A percentile compares a stretch with the other conserved stretches of the same genome.
These are phyloP conservation scores for Chrysolina oricalcia DNA, from an alignment of 2,888 invertebrate genomes.

Conservation along the genomic window DNA sequence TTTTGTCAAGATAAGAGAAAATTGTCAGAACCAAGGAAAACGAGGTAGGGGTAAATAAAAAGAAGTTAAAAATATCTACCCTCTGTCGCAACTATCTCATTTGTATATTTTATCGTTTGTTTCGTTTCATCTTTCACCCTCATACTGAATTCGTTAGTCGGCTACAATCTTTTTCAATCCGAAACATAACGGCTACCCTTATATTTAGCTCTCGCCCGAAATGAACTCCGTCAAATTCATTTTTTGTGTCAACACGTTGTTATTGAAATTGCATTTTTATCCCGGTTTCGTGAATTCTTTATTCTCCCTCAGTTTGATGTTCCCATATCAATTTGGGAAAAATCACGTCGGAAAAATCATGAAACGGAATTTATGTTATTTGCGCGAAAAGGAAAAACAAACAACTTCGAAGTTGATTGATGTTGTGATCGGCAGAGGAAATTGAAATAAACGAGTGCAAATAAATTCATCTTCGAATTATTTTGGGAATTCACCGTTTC, in stretches of 20 bases:
- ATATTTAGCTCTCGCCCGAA: background rate
- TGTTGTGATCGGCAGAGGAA: conserved; percentile 1
- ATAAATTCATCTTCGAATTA: conserved; percentile 13
- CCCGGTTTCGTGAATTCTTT: background rate
- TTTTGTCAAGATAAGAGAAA: no score
- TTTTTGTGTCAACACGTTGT: conserved; percentile 4
- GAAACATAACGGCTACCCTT: background rate
- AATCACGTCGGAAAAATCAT: conserved; percentile 6
- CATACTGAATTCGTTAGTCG: no score
- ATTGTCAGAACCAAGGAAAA: no score
- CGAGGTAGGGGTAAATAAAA: no score
- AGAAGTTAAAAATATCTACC: no score
- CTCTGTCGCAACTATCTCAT: no score
- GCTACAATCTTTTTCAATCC: background rate
- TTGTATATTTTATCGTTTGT: no score
- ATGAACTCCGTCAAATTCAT: background rate
- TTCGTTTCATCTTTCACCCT: no score
- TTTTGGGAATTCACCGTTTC: background rate
- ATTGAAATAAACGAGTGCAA: conserved; percentile 5
- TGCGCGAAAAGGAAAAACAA: conserved; percentile 11
- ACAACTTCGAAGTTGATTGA: conserved; percentile 5
- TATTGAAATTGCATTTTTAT: background rate
- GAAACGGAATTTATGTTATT: conserved; percentile 4
- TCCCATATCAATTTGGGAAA: conserved; percentile 13
- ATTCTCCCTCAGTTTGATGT: background rate